These are phyloP conservation scores for Neelides folsomi DNA, from an alignment of 2,888 invertebrate species.

Conservation along the genomic window DNA sequence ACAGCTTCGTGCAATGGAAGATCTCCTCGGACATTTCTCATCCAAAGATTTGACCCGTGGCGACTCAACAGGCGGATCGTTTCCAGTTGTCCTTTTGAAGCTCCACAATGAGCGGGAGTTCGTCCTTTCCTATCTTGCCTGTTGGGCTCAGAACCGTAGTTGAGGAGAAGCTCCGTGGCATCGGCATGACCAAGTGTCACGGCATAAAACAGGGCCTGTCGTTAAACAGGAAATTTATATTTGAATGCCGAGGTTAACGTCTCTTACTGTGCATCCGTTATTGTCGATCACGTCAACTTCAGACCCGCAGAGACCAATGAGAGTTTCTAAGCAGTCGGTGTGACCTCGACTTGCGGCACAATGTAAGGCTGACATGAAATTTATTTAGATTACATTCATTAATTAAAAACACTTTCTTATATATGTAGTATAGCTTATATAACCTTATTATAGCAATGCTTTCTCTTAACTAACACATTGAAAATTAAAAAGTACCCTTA, in stretches of 20 bases:
- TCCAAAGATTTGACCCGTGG: slow-evolving; percentile 77
- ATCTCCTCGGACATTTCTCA: slow-evolving; percentile 84
- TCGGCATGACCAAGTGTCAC: slow-evolving; percentile 91
- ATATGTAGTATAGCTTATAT: too few relatives aligned
- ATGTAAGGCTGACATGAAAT: slow-evolving; percentile 55
- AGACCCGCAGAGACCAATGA: slow-evolving; percentile 76
- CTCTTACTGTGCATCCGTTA: slow-evolving; percentile 66
- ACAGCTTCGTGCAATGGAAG: slow-evolving; percentile 92
- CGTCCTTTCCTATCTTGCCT: slow-evolving; percentile 70
- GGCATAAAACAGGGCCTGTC: slow-evolving; percentile 75
- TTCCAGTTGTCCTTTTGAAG: slow-evolving; percentile 87
- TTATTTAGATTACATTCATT: background rate
- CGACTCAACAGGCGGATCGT: slow-evolving; percentile 62
- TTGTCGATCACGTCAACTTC: slow-evolving; percentile 78
- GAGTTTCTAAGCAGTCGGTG: slow-evolving; percentile 73
- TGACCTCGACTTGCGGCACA: slow-evolving; percentile 95
- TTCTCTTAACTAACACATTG: too few relatives aligned
- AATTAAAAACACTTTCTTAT: too few relatives aligned
- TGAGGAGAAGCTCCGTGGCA: slow-evolving; percentile 75
- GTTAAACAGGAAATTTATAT: too few relatives aligned
- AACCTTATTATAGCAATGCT: too few relatives aligned
- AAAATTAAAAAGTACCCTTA: too few relatives aligned
- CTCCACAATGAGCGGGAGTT: slow-evolving; percentile 82
- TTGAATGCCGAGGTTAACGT: too few relatives aligned
- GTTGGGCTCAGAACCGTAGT: slow-evolving; percentile 79